A percentile compares a stretch with the other conserved stretches of the same genome.
phyloP scores from a whole-genome alignment of 2,888 invertebrate species.

The Eurytoma adleriae region DNA sequence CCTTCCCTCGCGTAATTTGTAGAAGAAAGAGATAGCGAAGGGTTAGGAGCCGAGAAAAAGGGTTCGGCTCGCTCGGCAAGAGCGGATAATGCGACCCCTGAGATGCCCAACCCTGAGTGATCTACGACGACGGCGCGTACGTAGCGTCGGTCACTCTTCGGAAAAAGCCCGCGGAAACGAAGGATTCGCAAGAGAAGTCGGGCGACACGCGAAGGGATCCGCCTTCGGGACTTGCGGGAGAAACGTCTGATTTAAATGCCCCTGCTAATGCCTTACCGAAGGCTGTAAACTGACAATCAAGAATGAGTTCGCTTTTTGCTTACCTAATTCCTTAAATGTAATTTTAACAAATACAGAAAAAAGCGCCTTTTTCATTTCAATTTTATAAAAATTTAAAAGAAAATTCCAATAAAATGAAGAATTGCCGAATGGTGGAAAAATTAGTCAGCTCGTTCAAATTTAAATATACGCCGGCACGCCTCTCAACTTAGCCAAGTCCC shows the following conservation, averaged over 20 bases:
- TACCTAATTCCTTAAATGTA: background rate
- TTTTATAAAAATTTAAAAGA: background rate
- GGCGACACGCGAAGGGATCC: slow-evolving; percentile 15
- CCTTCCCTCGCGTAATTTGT: slow-evolving; percentile 69
- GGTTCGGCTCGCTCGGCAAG: slow-evolving; percentile 62
- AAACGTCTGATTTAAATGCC: slow-evolving; percentile 34
- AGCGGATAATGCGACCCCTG: slow-evolving; percentile 74
- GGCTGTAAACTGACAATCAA: background rate
- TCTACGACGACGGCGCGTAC: slow-evolving; percentile 67
- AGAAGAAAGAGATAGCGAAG: slow-evolving; percentile 68
- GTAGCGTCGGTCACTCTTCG: slow-evolving; percentile 49
- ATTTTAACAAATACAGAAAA: background rate
- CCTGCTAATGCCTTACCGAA: background rate
- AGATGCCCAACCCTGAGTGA: slow-evolving; percentile 72
- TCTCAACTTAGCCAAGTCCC: slow-evolving; percentile 49
- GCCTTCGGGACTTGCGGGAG: slow-evolving; percentile 37
- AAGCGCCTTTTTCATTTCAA: background rate
- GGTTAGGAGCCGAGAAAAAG: slow-evolving; percentile 68
- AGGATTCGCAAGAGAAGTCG: slow-evolving; percentile 32
- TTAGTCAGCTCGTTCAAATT: slow-evolving; percentile 45
- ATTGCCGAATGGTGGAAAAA: slow-evolving; percentile 32
- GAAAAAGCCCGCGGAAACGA: slow-evolving; percentile 8
- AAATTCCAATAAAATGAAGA: slow-evolving; percentile 9
- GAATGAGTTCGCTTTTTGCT: background rate
- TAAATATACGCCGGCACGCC: slow-evolving; percentile 44